These are phyloP conservation scores for Struthio camelus DNA, from an alignment of 2,113 vertebrate genomes.

Conservation along the genomic window DNA sequence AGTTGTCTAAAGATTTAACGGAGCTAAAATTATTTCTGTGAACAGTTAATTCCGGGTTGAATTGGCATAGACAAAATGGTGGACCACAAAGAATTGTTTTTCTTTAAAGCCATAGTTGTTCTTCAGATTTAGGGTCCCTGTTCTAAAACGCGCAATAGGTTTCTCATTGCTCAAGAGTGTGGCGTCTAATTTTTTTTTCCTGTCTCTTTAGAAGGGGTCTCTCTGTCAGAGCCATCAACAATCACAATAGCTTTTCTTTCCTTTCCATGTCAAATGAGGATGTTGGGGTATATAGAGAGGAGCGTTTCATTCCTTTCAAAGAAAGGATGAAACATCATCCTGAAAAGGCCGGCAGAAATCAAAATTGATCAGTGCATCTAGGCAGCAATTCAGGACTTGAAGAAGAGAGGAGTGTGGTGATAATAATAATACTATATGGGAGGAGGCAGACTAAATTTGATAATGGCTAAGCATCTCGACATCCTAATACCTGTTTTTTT, in stretches of 20 bases:
- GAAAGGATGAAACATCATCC: conserved; percentile 2
- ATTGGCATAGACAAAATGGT: neutral
- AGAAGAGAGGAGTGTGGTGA: neutral
- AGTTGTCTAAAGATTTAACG: neutral
- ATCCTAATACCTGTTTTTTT: neutral
- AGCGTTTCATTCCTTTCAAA: conserved; percentile 23
- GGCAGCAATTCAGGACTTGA: neutral
- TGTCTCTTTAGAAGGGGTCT: neutral
- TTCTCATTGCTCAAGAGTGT: neutral
- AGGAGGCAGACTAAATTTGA: neutral
- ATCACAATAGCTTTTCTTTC: conserved; percentile 3
- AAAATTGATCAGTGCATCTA: conserved; percentile 2
- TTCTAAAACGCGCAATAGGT: neutral
- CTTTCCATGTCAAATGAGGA: neutral
- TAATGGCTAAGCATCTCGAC: neutral
- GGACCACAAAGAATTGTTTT: neutral
- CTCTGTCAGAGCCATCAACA: neutral
- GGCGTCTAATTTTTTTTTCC: neutral
- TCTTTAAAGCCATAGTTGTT: neutral
- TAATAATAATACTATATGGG: neutral
- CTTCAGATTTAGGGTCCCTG: neutral
- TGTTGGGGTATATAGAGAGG: neutral
- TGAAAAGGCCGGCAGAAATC: conserved; percentile 24
- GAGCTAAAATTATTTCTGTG: neutral
- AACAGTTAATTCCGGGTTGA: neutral